Percentiles rank a stretch among this genome's conserved stretches.
These are phyloP conservation scores for Sorex araneus DNA, from an alignment of 2,113 vertebrate species.

Conservation along the genomic window DNA sequence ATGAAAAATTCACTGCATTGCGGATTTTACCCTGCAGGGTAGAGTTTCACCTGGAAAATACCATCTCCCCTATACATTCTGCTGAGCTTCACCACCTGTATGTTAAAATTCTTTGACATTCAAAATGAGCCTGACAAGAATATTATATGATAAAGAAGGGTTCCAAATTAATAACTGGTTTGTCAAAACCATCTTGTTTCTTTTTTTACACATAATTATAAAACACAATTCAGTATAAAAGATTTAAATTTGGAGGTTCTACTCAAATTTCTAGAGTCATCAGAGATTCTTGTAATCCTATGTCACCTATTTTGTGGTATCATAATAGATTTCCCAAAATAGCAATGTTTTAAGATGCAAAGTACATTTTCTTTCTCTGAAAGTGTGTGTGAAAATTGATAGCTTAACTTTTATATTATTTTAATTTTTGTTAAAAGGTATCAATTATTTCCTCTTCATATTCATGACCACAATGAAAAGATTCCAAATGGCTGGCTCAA, in stretches of 20 bases:
- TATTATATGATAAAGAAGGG: neutral
- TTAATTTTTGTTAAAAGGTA: neutral
- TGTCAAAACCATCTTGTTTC: slow-evolving; percentile 65
- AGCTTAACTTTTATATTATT: slow-evolving; percentile 42
- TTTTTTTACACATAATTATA: slow-evolving; percentile 38
- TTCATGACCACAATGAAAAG: neutral
- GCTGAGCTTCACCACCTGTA: neutral
- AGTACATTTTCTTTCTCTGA: slow-evolving; percentile 26
- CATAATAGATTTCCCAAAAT: neutral
- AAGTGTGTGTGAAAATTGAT: neutral
- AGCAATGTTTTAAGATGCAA: neutral
- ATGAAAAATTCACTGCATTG: slow-evolving; percentile 29
- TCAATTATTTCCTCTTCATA: neutral
- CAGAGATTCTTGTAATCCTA: slow-evolving; percentile 39
- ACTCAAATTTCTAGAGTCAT: slow-evolving; percentile 54
- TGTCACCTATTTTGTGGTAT: neutral
- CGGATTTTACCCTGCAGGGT: neutral
- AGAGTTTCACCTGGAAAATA: slow-evolving; percentile 40
- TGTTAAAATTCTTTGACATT: neutral
- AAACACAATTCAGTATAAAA: slow-evolving; percentile 18
- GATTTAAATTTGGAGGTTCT: slow-evolving; percentile 28
- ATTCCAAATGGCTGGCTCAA: slow-evolving; percentile 15
- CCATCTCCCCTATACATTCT: neutral
- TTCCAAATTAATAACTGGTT: slow-evolving; percentile 40
- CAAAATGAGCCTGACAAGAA: slow-evolving; percentile 21